Percentiles rank a stretch among this genome's conserved stretches.
These are phyloP conservation scores for Solea solea DNA, from an alignment of 2,113 vertebrate genomes.

Conservation along the genomic window DNA sequence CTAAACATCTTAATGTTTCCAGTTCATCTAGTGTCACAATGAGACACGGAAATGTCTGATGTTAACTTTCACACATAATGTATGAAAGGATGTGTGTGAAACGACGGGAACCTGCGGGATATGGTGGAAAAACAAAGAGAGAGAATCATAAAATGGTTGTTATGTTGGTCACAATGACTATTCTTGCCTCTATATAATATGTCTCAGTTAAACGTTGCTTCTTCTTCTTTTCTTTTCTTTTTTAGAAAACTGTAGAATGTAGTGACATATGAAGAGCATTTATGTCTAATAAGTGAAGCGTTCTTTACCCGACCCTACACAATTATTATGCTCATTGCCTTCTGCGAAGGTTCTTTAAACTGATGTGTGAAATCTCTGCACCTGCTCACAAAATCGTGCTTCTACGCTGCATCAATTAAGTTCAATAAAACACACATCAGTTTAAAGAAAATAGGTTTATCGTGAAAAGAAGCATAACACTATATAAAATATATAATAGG, in stretches of 20 bases:
- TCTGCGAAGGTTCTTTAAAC: conserved; percentile 72
- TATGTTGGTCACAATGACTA: conserved; percentile 70
- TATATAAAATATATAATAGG: conserved; percentile 34
- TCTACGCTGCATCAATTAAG: conserved; percentile 64
- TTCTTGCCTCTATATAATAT: conserved; percentile 39
- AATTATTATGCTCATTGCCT: conserved; percentile 68
- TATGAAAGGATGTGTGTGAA: conserved; percentile 16
- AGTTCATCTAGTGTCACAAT: conserved; percentile 14
- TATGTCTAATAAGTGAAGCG: conserved; percentile 49
- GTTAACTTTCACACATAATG: conserved; percentile 8
- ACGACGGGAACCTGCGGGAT: conserved; percentile 4
- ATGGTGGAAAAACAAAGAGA: conserved; percentile 27
- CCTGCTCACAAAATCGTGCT: conserved; percentile 54
- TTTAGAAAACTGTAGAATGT: conserved; percentile 40
- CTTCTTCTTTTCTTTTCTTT: conserved; percentile 40
- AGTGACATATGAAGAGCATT: conserved; percentile 46
- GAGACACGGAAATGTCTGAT: too few species aligned
- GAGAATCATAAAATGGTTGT: conserved; percentile 60
- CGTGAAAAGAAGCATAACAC: conserved; percentile 39
- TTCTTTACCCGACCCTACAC: conserved; percentile 52
- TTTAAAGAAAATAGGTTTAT: conserved; percentile 45
- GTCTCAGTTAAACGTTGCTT: conserved; percentile 33
- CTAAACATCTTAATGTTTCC: conserved; percentile 36
- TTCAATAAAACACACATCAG: conserved; percentile 40
- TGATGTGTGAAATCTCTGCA: conserved; percentile 68